These are phyloP conservation scores for Theristicus caerulescens DNA, from an alignment of 2,113 vertebrate species.

Conservation along the genomic window DNA sequence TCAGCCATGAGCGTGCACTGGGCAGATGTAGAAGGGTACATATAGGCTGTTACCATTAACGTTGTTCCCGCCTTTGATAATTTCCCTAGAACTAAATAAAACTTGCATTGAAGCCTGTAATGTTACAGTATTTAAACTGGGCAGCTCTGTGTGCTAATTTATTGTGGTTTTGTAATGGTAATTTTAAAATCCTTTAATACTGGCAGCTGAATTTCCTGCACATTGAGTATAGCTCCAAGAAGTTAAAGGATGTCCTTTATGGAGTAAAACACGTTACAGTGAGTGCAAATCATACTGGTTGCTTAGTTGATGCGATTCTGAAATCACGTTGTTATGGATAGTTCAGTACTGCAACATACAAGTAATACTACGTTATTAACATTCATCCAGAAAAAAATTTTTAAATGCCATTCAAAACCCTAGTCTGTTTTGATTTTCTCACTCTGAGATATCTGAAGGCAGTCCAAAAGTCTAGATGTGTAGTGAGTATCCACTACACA, in stretches of 20 bases:
- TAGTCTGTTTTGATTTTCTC: not conserved
- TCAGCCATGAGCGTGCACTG: not conserved
- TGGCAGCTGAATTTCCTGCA: not conserved
- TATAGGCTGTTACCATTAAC: not conserved
- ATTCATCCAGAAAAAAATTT: not conserved
- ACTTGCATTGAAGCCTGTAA: not conserved
- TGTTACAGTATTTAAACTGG: not conserved
- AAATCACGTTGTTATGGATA: not conserved
- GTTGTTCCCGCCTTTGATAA: not conserved
- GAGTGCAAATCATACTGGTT: not conserved
- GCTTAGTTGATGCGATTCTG: not conserved
- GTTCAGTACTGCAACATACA: not conserved
- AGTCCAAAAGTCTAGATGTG: not conserved
- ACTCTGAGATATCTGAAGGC: not conserved
- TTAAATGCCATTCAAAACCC: not conserved
- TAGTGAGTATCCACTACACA: not conserved
- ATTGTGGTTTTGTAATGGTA: not conserved
- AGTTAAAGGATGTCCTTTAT: not conserved
- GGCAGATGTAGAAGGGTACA: not conserved
- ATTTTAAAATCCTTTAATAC: not conserved
- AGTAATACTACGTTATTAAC: not conserved
- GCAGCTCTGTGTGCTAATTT: not conserved
- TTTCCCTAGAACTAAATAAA: not conserved
- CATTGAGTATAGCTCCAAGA: not conserved
- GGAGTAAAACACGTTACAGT: not conserved